phyloP scores from a whole-genome alignment of 2,113 vertebrate species.

The Leptodactylus fuscus region DNA sequence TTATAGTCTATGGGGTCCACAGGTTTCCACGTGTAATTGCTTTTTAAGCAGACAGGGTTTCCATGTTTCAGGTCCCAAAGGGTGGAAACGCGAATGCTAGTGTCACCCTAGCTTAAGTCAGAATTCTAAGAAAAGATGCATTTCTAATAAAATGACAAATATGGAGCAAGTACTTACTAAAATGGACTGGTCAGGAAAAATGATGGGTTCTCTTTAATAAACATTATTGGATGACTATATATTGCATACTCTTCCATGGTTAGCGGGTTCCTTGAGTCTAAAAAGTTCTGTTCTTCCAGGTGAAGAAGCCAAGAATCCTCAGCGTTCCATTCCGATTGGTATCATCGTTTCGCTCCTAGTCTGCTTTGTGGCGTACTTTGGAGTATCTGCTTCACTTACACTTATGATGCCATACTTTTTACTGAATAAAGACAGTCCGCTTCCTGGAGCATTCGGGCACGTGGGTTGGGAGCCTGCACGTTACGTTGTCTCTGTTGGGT shows the following conservation, averaged over 20 bases:
- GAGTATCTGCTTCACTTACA: constrained; percentile 91
- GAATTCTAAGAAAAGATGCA: no score
- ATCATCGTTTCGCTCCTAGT: constrained; percentile 92
- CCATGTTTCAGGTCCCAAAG: no score
- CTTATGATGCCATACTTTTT: constrained; percentile 95
- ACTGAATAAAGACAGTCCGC: constrained; percentile 84
- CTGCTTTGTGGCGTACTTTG: constrained; percentile 94
- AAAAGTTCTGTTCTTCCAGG: constrained; percentile 71
- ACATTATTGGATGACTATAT: no score
- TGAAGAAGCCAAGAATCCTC: constrained; percentile 93
- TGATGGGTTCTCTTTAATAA: not conserved
- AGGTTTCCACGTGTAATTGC: no score
- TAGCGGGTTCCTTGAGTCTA: not conserved
- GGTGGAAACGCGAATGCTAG: no score
- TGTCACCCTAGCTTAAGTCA: no score
- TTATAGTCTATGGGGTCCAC: no score
- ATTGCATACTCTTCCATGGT: not conserved
- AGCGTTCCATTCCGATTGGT: constrained; percentile 89
- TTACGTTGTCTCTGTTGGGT: constrained; percentile 89
- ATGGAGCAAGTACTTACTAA: no score
- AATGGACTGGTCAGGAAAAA: not conserved
- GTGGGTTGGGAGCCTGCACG: constrained; percentile 87
- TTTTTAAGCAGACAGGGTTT: no score
- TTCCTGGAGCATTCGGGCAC: constrained; percentile 87
- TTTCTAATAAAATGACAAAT: no score